A percentile compares a stretch with the other conserved stretches of the same genome.
Evolutionary conservation across 2,113 vertebrate genomes (phyloP).

Genomic region (Rhagologus leucostigma): DNA sequence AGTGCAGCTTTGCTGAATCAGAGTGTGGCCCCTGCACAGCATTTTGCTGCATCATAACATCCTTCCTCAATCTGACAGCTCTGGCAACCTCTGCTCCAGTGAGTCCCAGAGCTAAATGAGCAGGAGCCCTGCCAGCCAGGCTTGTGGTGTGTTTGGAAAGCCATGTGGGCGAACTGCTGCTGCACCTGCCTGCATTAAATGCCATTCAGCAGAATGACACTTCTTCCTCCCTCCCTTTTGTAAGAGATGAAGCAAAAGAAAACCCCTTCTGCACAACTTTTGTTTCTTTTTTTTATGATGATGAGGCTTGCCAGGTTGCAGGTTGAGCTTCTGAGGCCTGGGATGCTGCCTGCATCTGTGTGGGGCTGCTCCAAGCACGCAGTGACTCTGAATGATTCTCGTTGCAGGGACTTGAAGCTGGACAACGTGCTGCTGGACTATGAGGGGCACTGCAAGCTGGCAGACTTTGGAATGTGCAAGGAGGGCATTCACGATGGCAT

Average conservation of each 20-base stretch:
- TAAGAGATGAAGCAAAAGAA: background rate
- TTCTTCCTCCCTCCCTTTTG: conserved; percentile 2
- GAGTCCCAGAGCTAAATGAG: background rate
- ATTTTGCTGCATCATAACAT: conserved; percentile 1
- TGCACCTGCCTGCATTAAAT: background rate
- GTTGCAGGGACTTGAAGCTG: conserved; percentile 91
- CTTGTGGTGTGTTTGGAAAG: conserved; percentile 11
- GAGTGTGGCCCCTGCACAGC: accelerated
- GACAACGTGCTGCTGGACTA: conserved; percentile 94
- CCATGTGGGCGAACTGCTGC: background rate
- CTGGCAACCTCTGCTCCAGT: conserved; percentile 30
- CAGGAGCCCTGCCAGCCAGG: background rate
- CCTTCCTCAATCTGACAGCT: background rate
- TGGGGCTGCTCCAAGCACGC: background rate
- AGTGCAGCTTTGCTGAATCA: background rate
- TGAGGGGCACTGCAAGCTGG: conserved; percentile 97
- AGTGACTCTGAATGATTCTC: background rate
- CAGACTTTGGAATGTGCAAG: conserved; percentile 99
- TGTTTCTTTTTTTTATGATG: background rate
- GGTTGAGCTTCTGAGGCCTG: background rate
- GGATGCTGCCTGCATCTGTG: background rate
- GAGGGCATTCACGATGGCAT: conserved; percentile 87
- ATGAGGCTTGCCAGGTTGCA: background rate
- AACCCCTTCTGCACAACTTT: background rate
- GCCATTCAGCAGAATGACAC: background rate